Conservation (phyloP, 2,113 vertebrate genomes). For the Sterrhoptilus dennistouni region DNA sequence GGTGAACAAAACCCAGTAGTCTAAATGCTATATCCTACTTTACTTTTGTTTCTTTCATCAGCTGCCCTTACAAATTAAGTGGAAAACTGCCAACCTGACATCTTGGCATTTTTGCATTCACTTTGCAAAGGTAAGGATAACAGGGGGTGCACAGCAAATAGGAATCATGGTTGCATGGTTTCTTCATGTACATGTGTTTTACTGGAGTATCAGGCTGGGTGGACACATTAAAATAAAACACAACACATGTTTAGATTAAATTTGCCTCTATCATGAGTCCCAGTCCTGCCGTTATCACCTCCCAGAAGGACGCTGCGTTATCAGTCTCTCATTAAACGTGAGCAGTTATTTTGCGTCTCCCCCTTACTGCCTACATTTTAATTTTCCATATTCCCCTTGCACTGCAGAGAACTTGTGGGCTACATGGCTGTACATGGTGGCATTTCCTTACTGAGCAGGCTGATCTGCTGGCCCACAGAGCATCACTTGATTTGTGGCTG, state of each 20-base stretch:
- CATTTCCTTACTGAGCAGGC: neutral
- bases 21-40: neutral
- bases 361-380: neutral
- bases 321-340: neutral
- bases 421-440: neutral
- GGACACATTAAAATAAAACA: neutral
- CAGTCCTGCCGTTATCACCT: neutral
- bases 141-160: neutral
- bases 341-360: neutral
- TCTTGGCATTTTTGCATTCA: neutral
- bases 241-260: neutral
- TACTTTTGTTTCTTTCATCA: neutral
- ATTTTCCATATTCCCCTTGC: neutral
- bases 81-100: neutral
- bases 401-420: neutral
- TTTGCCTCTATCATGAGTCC: neutral
- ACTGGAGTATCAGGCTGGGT: neutral
- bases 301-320: neutral
- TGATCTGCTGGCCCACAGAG: neutral
- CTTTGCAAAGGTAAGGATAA: neutral
- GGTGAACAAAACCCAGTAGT: neutral
- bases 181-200: neutral
- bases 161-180: neutral
- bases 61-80: neutral
- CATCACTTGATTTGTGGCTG: neutral